Conservation (phyloP, 1,140 invertebrate species). For the Chironomus tepperi region DNA sequence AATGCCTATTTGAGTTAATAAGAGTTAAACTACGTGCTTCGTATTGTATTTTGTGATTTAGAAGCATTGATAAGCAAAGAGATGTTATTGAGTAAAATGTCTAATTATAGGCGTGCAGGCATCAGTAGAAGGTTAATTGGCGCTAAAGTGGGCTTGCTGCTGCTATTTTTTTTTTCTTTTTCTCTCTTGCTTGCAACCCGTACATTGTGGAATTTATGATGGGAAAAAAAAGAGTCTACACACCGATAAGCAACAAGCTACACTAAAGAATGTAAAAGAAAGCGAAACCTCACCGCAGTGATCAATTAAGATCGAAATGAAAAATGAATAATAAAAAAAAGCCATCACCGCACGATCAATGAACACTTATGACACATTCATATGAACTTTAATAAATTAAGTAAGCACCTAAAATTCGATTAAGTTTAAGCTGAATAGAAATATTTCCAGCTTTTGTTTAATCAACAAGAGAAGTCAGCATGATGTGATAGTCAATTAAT, state of each 20-base stretch:
- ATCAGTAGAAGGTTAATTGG: conserved; percentile 12
- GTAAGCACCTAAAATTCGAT: too few relatives aligned
- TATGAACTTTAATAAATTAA: too few relatives aligned
- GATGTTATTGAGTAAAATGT: conserved; percentile 5
- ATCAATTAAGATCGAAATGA: not conserved
- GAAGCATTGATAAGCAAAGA: not conserved
- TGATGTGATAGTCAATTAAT: too few relatives aligned
- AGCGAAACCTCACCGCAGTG: not conserved
- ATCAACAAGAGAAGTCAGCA: too few relatives aligned
- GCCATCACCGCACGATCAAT: too few relatives aligned
- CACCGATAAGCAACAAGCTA: too few relatives aligned
- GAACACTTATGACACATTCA: not conserved
- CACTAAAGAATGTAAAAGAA: not conserved
- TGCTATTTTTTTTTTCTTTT: not conserved
- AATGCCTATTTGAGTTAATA: not conserved
- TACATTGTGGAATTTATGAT: conserved; percentile 2
- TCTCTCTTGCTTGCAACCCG: too few relatives aligned
- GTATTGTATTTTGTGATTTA: not conserved
- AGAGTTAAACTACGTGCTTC: not conserved
- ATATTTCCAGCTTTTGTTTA: too few relatives aligned
- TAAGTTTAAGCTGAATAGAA: too few relatives aligned
- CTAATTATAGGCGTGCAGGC: conserved; percentile 5
- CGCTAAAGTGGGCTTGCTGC: not conserved
- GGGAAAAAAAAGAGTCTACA: not conserved
- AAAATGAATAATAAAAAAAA: too few relatives aligned